Evolutionary conservation across 2,888 invertebrate species (phyloP).

Genomic region (Spilarctia lutea): DNA sequence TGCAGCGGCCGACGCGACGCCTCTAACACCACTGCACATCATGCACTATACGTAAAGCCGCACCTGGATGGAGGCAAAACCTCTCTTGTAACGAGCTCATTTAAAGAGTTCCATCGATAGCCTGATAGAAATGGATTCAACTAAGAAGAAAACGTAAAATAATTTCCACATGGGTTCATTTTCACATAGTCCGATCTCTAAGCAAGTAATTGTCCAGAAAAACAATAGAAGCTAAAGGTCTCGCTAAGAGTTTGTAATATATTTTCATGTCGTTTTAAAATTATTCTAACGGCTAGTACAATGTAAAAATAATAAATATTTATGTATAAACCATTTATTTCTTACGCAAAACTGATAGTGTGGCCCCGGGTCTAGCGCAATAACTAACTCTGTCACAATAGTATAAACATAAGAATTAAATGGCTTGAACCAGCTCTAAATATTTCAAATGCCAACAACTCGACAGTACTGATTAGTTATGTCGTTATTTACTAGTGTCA

Average conservation of each 20-base stretch:
- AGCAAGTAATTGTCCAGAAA: too few species aligned
- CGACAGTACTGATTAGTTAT: slow-evolving; percentile 36
- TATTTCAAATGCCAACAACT: slow-evolving; percentile 42
- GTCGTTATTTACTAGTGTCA: slow-evolving; percentile 29
- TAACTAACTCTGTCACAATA: slow-evolving; percentile 40
- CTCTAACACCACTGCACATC: too few species aligned
- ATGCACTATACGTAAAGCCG: too few species aligned
- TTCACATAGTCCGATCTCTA: too few species aligned
- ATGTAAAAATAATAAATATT: background rate
- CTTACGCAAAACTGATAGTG: background rate
- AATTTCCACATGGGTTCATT: too few species aligned
- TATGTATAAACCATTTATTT: background rate
- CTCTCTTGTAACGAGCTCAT: too few species aligned
- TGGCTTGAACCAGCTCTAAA: slow-evolving; percentile 30
- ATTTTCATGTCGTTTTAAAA: background rate
- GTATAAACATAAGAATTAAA: slow-evolving; percentile 24
- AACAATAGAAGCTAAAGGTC: background rate
- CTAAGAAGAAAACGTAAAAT: too few species aligned
- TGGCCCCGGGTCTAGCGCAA: slow-evolving; percentile 11
- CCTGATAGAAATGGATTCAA: too few species aligned
- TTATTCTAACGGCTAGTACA: background rate
- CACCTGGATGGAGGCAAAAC: too few species aligned
- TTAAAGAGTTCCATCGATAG: too few species aligned
- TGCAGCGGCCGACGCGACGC: too few species aligned
- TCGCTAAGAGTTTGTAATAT: accelerated